phyloP scores from a whole-genome alignment of 1,140 invertebrate species.

The Eupeodes corollae region DNA sequence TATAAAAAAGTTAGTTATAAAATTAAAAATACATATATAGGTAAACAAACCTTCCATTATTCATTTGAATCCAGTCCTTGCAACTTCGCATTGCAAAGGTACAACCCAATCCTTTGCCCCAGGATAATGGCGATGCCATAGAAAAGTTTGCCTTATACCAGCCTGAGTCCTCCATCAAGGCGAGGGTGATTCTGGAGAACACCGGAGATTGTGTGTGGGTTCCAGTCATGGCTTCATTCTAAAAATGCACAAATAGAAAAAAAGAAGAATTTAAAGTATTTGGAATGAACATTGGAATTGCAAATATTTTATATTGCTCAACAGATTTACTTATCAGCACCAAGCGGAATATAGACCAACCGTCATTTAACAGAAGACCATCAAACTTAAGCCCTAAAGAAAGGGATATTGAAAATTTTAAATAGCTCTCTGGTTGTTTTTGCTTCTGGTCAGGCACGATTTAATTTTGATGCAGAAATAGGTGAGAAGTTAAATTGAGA shows the following conservation, averaged over 20 bases:
- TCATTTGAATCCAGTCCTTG: conserved; percentile 81
- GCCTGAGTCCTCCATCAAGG: conserved; percentile 96
- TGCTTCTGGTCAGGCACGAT: no score
- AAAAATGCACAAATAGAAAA: conserved; percentile 17
- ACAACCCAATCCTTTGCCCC: conserved; percentile 87
- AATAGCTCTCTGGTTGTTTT: no score
- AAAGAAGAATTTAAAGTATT: not conserved
- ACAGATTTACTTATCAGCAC: no score
- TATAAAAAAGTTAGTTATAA: not conserved
- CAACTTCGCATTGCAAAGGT: conserved; percentile 89
- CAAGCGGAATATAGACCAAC: no score
- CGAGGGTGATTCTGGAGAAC: conserved; percentile 90
- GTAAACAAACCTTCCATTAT: conserved; percentile 37
- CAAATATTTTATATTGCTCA: not conserved
- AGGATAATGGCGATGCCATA: conserved; percentile 76
- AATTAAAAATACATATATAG: not conserved
- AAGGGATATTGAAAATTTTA: no score
- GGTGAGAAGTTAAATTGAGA: no score
- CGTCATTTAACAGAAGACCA: no score
- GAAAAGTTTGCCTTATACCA: conserved; percentile 86
- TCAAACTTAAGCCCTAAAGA: no score
- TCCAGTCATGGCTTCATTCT: conserved; percentile 99
- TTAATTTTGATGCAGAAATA: no score
- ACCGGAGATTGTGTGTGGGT: conserved; percentile 98
- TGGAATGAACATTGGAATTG: not conserved